phyloP scores from a whole-genome alignment of 35 echinoderm and acorn worm species.

The Stichopus chloronotus region DNA sequence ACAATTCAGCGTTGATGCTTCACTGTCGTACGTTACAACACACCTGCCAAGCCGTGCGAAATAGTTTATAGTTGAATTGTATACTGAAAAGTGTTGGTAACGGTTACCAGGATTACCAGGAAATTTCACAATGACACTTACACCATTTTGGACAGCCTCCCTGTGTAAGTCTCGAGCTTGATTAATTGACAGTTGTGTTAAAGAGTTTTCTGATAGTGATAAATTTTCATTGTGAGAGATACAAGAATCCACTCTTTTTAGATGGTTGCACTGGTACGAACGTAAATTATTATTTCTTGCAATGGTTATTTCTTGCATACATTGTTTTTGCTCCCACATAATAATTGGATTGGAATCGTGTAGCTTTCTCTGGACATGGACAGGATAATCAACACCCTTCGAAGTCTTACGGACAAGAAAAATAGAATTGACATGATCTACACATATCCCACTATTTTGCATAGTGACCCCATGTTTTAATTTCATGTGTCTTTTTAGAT shows the following conservation, averaged over 20 bases:
- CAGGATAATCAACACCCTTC: conserved; percentile 34
- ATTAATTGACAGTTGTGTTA: neutral
- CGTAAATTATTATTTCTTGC: conserved; percentile 14
- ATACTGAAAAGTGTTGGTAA: no score
- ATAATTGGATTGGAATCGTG: neutral
- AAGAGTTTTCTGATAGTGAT: neutral
- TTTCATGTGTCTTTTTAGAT: conserved; percentile 23
- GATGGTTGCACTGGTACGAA: conserved; percentile 23
- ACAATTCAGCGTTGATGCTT: neutral
- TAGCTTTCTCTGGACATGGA: conserved; percentile 37
- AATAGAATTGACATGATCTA: neutral
- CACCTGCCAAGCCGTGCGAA: conserved; percentile 1
- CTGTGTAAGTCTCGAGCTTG: neutral
- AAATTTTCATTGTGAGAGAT: neutral
- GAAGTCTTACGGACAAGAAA: neutral
- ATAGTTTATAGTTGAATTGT: no score
- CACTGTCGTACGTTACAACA: conserved; percentile 7
- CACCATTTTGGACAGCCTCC: neutral
- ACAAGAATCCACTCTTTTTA: conserved; percentile 11
- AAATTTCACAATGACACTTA: neutral
- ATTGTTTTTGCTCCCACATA: neutral
- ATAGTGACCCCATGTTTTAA: neutral
- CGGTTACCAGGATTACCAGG: neutral
- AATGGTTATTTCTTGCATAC: neutral
- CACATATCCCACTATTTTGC: conserved; percentile 33